These are phyloP conservation scores for Cynoglossus semilaevis DNA, from an alignment of 2,113 vertebrate genomes.

Conservation along the genomic window DNA sequence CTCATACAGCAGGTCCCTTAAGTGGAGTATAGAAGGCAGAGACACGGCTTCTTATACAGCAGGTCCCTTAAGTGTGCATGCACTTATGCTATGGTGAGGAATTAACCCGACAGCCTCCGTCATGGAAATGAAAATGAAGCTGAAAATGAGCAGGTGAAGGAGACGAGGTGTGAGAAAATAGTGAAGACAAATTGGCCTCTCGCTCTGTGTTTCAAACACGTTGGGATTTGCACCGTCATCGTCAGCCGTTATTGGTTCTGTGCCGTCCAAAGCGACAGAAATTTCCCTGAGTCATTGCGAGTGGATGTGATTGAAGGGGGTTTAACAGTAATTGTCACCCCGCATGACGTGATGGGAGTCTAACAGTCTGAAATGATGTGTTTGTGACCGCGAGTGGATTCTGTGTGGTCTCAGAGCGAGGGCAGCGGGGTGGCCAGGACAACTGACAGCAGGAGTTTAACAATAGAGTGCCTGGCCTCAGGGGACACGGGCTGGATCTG, in stretches of 20 bases:
- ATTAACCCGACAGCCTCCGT: slow-evolving; percentile 39
- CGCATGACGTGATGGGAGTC: slow-evolving; percentile 18
- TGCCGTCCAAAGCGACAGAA: slow-evolving; percentile 22
- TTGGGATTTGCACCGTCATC: slow-evolving; percentile 12
- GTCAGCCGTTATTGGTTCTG: slow-evolving; percentile 18
- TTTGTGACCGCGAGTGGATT: slow-evolving; percentile 27
- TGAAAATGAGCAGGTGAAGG: slow-evolving; percentile 28
- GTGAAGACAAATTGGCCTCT: not conserved
- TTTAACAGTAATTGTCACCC: slow-evolving; percentile 48
- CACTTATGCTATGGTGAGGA: slow-evolving; percentile 40
- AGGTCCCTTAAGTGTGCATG: slow-evolving; percentile 55
- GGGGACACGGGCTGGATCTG: slow-evolving; percentile 53
- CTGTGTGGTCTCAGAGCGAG: slow-evolving; percentile 42
- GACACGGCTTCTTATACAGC: slow-evolving; percentile 44
- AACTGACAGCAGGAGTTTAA: slow-evolving; percentile 38
- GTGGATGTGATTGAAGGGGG: slow-evolving; percentile 18
- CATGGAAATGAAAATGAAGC: slow-evolving; percentile 44
- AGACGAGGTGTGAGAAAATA: slow-evolving; percentile 2
- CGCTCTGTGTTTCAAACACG: slow-evolving; percentile 8
- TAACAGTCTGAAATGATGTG: slow-evolving; percentile 44
- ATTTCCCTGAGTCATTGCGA: slow-evolving; percentile 29
- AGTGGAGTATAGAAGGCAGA: slow-evolving; percentile 58
- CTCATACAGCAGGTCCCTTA: slow-evolving; percentile 50
- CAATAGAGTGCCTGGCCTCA: slow-evolving; percentile 39
- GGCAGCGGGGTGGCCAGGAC: slow-evolving; percentile 48